Conservation (phyloP, 2,888 invertebrate genomes). For the Athalia cordata region DNA sequence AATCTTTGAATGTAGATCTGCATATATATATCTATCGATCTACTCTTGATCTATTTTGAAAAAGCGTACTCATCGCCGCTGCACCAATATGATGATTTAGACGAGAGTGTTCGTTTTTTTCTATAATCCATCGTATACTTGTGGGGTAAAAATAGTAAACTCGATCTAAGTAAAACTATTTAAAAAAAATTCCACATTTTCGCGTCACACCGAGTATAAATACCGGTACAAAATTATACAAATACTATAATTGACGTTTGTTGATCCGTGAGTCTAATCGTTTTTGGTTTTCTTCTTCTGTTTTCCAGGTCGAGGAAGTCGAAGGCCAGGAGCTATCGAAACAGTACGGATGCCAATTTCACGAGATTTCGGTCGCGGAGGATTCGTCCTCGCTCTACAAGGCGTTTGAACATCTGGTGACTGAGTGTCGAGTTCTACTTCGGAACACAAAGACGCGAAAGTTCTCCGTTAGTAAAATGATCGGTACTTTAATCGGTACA, state of each 20-base stretch:
- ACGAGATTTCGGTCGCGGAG: constrained; percentile 89
- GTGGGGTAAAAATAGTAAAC: too few species aligned
- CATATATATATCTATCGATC: too few species aligned
- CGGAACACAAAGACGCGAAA: constrained; percentile 80
- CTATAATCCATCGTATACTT: too few species aligned
- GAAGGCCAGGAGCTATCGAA: constrained; percentile 83
- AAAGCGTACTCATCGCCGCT: neutral
- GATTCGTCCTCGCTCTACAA: constrained; percentile 84
- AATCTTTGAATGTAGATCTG: neutral
- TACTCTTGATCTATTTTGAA: constrained; percentile 14
- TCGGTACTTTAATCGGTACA: constrained; percentile 82
- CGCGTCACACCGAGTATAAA: neutral
- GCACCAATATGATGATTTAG: too few species aligned
- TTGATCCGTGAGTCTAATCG: neutral
- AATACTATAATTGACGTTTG: neutral
- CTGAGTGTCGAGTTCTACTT: constrained; percentile 77
- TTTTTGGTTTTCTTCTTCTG: neutral
- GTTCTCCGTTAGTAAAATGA: constrained; percentile 88
- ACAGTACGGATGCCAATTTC: constrained; percentile 83
- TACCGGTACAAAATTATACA: neutral
- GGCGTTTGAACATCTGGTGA: constrained; percentile 82
- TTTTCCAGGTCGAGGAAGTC: constrained; percentile 81
- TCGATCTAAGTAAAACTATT: too few species aligned
- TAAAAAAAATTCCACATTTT: too few species aligned
- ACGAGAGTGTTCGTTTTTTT: too few species aligned